These are phyloP conservation scores for Morinoia aosen DNA, from an alignment of 2,888 invertebrate species.

Conservation along the genomic window DNA sequence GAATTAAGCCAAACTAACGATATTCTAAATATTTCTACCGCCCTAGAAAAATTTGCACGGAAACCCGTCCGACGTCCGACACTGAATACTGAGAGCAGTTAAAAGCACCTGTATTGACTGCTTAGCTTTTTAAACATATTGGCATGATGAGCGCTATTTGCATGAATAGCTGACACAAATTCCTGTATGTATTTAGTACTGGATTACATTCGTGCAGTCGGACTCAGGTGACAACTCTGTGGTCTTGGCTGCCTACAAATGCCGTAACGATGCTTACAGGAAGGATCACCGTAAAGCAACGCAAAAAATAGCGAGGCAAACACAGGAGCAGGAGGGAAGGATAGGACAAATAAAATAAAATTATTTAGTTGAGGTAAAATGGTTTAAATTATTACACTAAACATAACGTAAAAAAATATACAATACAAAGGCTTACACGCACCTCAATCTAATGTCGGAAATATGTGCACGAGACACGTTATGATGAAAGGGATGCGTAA, in stretches of 20 bases:
- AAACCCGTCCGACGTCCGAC: not conserved
- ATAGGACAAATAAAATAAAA: not conserved
- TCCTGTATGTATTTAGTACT: not conserved
- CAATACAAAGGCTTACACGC: not conserved
- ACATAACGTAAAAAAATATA: not conserved
- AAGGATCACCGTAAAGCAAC: not conserved
- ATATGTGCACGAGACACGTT: not conserved
- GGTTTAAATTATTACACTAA: not conserved
- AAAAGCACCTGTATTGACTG: too few species aligned
- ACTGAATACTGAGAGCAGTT: not conserved
- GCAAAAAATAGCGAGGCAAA: not conserved
- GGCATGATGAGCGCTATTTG: not conserved
- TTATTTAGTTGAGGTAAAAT: not conserved
- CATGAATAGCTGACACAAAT: too few species aligned
- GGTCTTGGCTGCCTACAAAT: not conserved
- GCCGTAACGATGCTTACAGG: not conserved
- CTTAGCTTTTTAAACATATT: not conserved
- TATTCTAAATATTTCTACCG: not conserved
- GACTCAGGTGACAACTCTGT: too few species aligned
- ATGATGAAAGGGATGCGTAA: not conserved
- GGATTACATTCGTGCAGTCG: not conserved
- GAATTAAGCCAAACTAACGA: not conserved
- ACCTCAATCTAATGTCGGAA: not conserved
- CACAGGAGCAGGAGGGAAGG: not conserved
- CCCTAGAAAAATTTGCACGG: not conserved